These are phyloP conservation scores for Papilio polyxenes DNA, from an alignment of 1,140 invertebrate genomes.

Conservation along the genomic window DNA sequence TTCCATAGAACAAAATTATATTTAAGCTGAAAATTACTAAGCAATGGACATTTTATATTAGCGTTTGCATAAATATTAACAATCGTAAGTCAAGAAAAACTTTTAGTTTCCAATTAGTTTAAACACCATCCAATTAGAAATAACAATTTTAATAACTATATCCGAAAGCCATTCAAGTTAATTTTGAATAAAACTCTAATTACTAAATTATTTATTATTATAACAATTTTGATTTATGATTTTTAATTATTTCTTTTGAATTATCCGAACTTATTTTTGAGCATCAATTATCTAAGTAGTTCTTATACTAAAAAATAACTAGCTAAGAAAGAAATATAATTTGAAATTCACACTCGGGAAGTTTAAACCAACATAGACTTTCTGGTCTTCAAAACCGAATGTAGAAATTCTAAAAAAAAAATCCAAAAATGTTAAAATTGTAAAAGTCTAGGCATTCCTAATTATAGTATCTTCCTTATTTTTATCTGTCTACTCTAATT, in stretches of 20 bases:
- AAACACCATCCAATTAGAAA: slow-evolving; percentile 44
- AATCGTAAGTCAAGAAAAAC: slow-evolving; percentile 41
- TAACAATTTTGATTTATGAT: background rate
- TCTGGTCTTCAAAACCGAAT: background rate
- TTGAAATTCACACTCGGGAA: background rate
- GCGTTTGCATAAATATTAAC: background rate
- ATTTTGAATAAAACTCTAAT: slow-evolving; percentile 23
- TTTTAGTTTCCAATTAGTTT: slow-evolving; percentile 28
- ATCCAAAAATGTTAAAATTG: background rate
- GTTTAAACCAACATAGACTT: background rate
- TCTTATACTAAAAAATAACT: background rate
- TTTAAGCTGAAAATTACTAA: slow-evolving; percentile 69
- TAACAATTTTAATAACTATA: slow-evolving; percentile 46
- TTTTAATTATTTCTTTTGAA: background rate
- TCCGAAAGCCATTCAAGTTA: slow-evolving; percentile 64
- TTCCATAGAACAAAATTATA: slow-evolving; percentile 64
- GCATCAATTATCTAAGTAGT: background rate
- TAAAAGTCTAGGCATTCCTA: background rate
- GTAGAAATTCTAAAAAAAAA: background rate
- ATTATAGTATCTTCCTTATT: background rate
- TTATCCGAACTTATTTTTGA: background rate
- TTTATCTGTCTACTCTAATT: background rate
- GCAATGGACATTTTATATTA: slow-evolving; percentile 38
- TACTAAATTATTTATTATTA: background rate
- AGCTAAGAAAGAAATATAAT: background rate